A percentile compares a stretch with the other conserved stretches of the same genome.
These are phyloP conservation scores for Leptinotarsa juncta DNA, from an alignment of 2,888 invertebrate genomes.

Conservation along the genomic window DNA sequence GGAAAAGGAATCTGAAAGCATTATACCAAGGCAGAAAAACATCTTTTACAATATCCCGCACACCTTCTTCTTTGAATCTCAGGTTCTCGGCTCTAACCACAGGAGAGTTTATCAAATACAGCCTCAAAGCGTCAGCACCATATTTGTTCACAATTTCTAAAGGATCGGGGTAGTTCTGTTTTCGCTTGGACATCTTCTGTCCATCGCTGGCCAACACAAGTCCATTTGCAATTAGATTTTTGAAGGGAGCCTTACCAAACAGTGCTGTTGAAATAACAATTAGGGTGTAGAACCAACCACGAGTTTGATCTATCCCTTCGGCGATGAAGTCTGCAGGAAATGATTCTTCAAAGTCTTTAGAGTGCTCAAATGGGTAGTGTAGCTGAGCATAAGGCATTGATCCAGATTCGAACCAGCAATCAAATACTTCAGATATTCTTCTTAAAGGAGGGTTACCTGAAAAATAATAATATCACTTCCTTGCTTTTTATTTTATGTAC, in stretches of 20 bases:
- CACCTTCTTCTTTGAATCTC: slow-evolving; percentile 97
- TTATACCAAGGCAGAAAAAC: slow-evolving; percentile 98
- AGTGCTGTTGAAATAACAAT: slow-evolving; percentile 95
- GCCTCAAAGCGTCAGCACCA: slow-evolving; percentile 95
- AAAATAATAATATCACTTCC: slow-evolving; percentile 5
- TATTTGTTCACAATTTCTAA: slow-evolving; percentile 89
- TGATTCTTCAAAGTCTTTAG: slow-evolving; percentile 85
- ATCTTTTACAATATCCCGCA: slow-evolving; percentile 95
- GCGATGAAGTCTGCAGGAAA: slow-evolving; percentile 99
- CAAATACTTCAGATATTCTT: slow-evolving; percentile 94
- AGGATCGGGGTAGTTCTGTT: slow-evolving; percentile 99
- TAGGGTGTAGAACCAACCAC: slow-evolving; percentile 99
- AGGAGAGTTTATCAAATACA: slow-evolving; percentile 98
- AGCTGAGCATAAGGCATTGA: slow-evolving; percentile 98
- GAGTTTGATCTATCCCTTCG: slow-evolving; percentile 98
- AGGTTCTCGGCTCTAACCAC: slow-evolving; percentile 97
- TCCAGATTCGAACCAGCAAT: slow-evolving; percentile 99
- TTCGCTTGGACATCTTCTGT: slow-evolving; percentile 99
- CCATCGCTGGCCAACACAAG: slow-evolving; percentile 96
- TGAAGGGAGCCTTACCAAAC: slow-evolving; percentile 96
- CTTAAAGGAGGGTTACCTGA: slow-evolving; percentile 78
- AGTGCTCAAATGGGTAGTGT: slow-evolving; percentile 96
- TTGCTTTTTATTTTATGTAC: not conserved
- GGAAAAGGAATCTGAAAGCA: slow-evolving; percentile 92
- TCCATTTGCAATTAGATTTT: slow-evolving; percentile 97